phyloP scores from a whole-genome alignment of 2,797 vertebrate species.

The Premnoplex brunnescens region DNA sequence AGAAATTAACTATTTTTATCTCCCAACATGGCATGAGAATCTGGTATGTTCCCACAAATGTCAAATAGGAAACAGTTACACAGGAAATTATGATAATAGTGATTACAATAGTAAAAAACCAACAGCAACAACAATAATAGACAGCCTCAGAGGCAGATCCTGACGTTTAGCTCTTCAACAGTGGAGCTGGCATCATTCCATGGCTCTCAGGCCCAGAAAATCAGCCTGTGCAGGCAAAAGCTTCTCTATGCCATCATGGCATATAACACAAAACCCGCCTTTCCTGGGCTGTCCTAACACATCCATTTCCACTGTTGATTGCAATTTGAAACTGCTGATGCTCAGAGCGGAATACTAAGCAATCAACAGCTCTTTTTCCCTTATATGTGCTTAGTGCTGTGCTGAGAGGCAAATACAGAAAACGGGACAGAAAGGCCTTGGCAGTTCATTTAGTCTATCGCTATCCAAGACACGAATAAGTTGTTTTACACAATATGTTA shows the following conservation, averaged over 20 bases:
- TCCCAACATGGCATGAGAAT: background rate
- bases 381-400: background rate
- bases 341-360: background rate
- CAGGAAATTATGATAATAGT: background rate
- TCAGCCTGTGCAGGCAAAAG: background rate
- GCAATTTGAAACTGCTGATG: background rate
- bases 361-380: background rate
- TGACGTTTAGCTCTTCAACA: background rate
- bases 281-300: background rate
- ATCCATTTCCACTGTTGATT: background rate
- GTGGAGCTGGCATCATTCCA: background rate
- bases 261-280: background rate
- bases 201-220: background rate
- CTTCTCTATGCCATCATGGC: background rate
- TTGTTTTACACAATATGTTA: background rate
- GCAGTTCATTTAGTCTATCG: fast-evolving
- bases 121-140: background rate
- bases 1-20: background rate
- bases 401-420: background rate
- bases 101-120: background rate
- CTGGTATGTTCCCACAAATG: background rate
- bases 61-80: background rate
- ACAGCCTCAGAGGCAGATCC: background rate
- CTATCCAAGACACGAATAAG: background rate
- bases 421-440: background rate